Percentiles rank a stretch among this genome's conserved stretches.
phyloP scores from a whole-genome alignment of 2,888 invertebrate genomes.

The Cephus runcator region DNA sequence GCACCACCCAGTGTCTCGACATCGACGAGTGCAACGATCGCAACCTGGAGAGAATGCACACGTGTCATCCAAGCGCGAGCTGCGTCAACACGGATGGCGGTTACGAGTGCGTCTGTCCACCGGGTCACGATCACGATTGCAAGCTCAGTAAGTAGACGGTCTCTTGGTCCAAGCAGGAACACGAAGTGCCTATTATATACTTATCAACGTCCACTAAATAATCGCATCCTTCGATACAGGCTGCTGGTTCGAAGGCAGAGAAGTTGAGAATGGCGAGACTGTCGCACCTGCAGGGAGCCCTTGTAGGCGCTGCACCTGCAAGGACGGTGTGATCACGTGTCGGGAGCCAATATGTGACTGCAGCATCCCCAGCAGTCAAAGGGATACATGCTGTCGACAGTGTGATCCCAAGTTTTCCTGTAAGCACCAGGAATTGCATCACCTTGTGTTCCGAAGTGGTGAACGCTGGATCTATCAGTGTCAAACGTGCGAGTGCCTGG shows the following conservation, averaged over 20 bases:
- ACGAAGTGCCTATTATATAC: not conserved
- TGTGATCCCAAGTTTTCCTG: conserved; percentile 81
- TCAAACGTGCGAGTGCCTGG: conserved; percentile 91
- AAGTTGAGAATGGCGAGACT: conserved; percentile 72
- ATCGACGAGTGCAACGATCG: conserved; percentile 84
- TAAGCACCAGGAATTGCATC: conserved; percentile 81
- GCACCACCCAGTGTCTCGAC: conserved; percentile 77
- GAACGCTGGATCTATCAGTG: conserved; percentile 93
- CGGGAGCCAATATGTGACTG: conserved; percentile 78
- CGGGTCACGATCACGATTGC: conserved; percentile 68
- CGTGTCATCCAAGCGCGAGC: conserved; percentile 81
- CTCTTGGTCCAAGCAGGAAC: not conserved
- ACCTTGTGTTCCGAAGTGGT: conserved; percentile 81
- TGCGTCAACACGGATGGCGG: conserved; percentile 86
- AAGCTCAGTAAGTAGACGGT: conserved; percentile 70
- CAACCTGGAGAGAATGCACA: conserved; percentile 70
- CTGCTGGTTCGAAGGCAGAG: conserved; percentile 78
- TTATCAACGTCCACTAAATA: not conserved
- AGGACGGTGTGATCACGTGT: conserved; percentile 73
- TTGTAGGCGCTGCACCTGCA: conserved; percentile 68
- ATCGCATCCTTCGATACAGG: conserved; percentile 62
- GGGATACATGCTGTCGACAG: conserved; percentile 81
- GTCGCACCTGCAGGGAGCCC: conserved; percentile 65
- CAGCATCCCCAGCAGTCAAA: conserved; percentile 66
- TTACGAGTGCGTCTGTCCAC: conserved; percentile 80